Base-by-base conservation (phyloP, 2,888 invertebrate species). In the Taphrorychus bicolor region DNA sequence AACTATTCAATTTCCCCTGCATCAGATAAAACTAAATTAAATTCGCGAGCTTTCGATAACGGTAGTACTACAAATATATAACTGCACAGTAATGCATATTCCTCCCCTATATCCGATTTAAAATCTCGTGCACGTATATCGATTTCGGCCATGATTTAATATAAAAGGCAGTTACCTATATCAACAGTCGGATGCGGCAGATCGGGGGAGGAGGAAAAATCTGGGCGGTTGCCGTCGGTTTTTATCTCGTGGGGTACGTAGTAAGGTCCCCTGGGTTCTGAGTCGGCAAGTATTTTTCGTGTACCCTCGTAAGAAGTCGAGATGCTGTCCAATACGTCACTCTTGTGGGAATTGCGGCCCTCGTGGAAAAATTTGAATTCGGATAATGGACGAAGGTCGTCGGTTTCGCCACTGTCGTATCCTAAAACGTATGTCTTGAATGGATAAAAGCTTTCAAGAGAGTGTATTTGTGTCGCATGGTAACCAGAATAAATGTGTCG, bases 241-340 rank as follows among this genome's bases (percentile, higher is more conserved):
- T 81, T 81, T 53, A 82, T 76, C 73, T 75, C 76, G 66, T 78
- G 80, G 16, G 82, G 82, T 66, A 82, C 77, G 75, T 82, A 83
- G 73, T 82, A 83, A 3, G 83, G 83, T 70, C 82, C 83, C 73
- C 78, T 80, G 59, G 81, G 80, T 71, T 83, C 83, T 14, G 83
- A 82, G 72, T 84, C 84, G 23, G 84, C 83, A 21, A 84, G 74
- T 61, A 84, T 84, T 74, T 83, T 83, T 72, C 81, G 78, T 22
- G 84, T 83, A 41, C 82, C 83, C 67, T 83, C 83, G 73, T 84
- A 84, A 45, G 81, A 81, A 71, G 76, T 81, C 17, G 82, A 81
- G 54, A 83, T 83, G 70, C 80, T 82, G 73, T 83, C 82, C 72
- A 83, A 74, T 48, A 83, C 80, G 73, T 82, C 82, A 45, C 78